phyloP scores from a whole-genome alignment of 1,140 invertebrate genomes.

The Neelides sp. region DNA sequence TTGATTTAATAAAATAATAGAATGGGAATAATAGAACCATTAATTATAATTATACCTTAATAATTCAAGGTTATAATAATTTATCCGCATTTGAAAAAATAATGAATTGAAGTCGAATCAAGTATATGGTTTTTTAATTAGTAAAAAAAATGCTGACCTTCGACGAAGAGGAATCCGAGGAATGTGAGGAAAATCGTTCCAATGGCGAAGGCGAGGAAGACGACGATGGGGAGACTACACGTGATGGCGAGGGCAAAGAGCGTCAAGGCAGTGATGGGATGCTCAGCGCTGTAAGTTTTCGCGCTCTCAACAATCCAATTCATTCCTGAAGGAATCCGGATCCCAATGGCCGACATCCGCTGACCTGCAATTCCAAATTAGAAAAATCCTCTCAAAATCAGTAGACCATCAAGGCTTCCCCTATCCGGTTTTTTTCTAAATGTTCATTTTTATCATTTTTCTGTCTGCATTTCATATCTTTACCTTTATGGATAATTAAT shows the following conservation, averaged over 20 bases:
- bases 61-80: no score
- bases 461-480: no score
- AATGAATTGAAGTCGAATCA: no score
- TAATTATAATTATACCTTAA: no score
- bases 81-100: no score
- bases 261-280: constrained; percentile 21
- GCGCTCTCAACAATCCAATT: constrained; percentile 9
- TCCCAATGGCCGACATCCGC: not conserved
- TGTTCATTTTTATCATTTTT: no score
- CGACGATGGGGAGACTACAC: constrained; percentile 20
- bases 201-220: constrained; percentile 26
- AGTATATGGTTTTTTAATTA: no score
- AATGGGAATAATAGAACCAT: no score
- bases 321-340: constrained; percentile 10
- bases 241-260: constrained; percentile 14
- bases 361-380: constrained; percentile 6
- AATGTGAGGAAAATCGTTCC: constrained; percentile 27
- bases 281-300: constrained; percentile 17
- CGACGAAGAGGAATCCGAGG: constrained; percentile 30
- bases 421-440: no score
- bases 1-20: no score
- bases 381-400: not conserved
- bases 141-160: constrained; percentile 18
- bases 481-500: no score
- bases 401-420: no score